These are phyloP conservation scores for Diorhabda carinulata DNA, from an alignment of 1,140 invertebrate species.

Conservation along the genomic window DNA sequence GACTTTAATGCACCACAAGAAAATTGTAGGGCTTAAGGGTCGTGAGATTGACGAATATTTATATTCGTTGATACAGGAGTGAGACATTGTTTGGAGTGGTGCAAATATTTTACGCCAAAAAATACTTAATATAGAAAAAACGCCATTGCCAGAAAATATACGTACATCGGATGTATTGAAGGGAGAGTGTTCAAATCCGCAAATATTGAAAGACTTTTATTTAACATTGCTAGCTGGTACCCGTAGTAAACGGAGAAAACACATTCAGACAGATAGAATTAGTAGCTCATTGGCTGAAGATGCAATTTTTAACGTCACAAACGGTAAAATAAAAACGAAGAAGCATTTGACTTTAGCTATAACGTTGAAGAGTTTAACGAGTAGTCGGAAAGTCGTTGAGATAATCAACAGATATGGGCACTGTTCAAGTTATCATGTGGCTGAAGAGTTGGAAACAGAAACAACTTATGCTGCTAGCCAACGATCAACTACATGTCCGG, in stretches of 20 bases:
- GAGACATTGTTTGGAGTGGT: neutral
- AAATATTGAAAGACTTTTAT: slow-evolving; percentile 20
- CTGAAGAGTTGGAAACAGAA: slow-evolving; percentile 44
- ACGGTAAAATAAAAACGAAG: slow-evolving; percentile 34
- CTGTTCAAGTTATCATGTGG: slow-evolving; percentile 37
- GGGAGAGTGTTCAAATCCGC: slow-evolving; percentile 18
- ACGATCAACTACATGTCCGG: slow-evolving; percentile 30
- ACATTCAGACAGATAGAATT: slow-evolving; percentile 11
- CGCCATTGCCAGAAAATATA: slow-evolving; percentile 17
- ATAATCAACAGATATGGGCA: slow-evolving; percentile 40
- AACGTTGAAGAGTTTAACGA: slow-evolving; percentile 43
- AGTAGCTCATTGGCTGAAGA: slow-evolving; percentile 25
- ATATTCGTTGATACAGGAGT: slow-evolving; percentile 6
- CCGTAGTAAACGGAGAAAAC: slow-evolving; percentile 15
- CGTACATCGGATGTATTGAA: slow-evolving; percentile 16
- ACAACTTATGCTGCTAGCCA: slow-evolving; percentile 27
- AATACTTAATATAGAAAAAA: slow-evolving; percentile 15
- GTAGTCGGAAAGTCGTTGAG: slow-evolving; percentile 37
- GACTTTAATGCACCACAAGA: slow-evolving; percentile 30
- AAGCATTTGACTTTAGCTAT: slow-evolving; percentile 40
- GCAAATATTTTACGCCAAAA: slow-evolving; percentile 1
- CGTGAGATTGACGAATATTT: slow-evolving; percentile 15
- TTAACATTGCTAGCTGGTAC: slow-evolving; percentile 15
- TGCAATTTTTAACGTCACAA: slow-evolving; percentile 31
- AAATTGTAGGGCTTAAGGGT: slow-evolving; percentile 27